These are phyloP conservation scores for Melanchra persicariae DNA, from an alignment of 2,888 invertebrate species.

Conservation along the genomic window DNA sequence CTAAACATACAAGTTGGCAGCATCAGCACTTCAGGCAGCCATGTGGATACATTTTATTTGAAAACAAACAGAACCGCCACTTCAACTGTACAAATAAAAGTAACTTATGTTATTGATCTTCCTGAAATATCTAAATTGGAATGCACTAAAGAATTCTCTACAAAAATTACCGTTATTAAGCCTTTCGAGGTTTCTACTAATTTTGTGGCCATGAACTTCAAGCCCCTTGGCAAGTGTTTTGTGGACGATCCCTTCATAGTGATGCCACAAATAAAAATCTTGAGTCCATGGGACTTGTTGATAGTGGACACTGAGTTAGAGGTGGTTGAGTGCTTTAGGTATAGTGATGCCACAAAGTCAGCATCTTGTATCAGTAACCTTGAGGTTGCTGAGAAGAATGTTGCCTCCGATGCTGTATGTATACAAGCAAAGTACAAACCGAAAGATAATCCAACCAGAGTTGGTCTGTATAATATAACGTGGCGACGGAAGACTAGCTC, in stretches of 20 bases:
- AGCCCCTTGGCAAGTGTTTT: constrained; percentile 92
- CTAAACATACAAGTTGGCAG: constrained; percentile 81
- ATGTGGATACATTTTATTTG: constrained; percentile 89
- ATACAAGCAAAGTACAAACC: constrained; percentile 84
- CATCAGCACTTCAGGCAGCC: constrained; percentile 82
- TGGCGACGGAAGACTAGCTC: constrained; percentile 81
- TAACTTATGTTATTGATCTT: constrained; percentile 89
- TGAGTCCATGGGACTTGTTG: constrained; percentile 93
- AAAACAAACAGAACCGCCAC: constrained; percentile 92
- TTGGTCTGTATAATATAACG: constrained; percentile 87
- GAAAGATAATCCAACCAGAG: constrained; percentile 83
- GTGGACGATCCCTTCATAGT: constrained; percentile 93
- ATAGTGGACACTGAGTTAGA: constrained; percentile 92
- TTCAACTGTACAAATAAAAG: constrained; percentile 91
- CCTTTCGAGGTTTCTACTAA: constrained; percentile 93
- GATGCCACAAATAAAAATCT: constrained; percentile 92
- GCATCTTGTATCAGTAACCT: constrained; percentile 82
- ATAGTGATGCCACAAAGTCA: constrained; percentile 79
- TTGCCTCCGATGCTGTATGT: constrained; percentile 86
- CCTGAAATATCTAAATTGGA: constrained; percentile 84
- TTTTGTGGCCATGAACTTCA: constrained; percentile 92
- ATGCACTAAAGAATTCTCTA: constrained; percentile 91
- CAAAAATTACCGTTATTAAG: constrained; percentile 92
- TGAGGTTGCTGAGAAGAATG: constrained; percentile 83
- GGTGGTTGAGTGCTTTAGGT: constrained; percentile 88